These are phyloP conservation scores for Adoxophyes honmai DNA, from an alignment of 1,140 invertebrate genomes.

Conservation along the genomic window DNA sequence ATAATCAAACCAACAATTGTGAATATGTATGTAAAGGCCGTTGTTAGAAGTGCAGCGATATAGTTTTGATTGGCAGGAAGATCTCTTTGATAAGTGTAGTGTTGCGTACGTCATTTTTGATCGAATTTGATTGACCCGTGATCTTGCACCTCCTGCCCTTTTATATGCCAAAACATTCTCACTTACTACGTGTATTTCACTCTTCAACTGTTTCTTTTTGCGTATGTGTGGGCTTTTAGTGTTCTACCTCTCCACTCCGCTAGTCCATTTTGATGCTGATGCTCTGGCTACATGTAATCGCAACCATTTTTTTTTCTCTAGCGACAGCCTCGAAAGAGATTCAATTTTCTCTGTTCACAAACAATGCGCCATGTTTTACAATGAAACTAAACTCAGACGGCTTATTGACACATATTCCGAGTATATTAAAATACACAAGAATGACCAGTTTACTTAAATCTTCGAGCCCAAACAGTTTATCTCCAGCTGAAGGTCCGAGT, in stretches of 20 bases:
- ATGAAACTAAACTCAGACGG: background rate
- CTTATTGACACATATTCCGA: background rate
- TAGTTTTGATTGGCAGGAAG: background rate
- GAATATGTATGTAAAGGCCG: too few species aligned
- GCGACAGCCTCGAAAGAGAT: too few species aligned
- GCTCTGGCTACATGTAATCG: too few species aligned
- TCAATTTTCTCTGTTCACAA: too few species aligned
- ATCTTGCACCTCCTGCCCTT: background rate
- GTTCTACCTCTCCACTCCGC: too few species aligned
- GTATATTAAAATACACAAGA: background rate
- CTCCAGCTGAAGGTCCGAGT: background rate
- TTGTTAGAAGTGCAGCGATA: too few species aligned
- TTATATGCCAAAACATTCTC: background rate
- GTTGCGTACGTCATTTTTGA: slow-evolving; percentile 3
- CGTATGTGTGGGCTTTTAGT: too few species aligned
- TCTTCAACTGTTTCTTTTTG: too few species aligned
- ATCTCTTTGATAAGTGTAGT: background rate
- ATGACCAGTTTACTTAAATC: background rate
- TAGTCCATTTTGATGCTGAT: too few species aligned
- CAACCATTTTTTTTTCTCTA: too few species aligned
- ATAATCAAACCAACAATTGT: too few species aligned
- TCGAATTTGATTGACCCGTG: slow-evolving; percentile 14
- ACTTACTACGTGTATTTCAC: background rate
- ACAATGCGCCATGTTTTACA: too few species aligned
- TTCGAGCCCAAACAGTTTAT: background rate